Base-by-base conservation (phyloP, 2,113 vertebrate species). In the Promerops cafer region DNA sequence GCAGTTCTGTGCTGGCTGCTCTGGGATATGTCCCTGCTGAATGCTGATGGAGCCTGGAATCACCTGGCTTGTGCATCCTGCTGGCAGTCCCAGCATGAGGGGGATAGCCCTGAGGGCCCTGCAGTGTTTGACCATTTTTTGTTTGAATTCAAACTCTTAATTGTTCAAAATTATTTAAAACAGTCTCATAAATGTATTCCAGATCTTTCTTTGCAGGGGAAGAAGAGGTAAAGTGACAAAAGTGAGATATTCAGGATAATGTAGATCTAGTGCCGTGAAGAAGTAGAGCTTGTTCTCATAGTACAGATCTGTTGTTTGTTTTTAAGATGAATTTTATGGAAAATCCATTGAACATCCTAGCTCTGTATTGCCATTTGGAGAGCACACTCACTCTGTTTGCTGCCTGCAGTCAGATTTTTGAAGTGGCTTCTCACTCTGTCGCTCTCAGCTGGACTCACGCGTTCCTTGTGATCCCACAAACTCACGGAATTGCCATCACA, bases 391-490 rank as follows among this genome's bases (percentile, higher is more conserved):
- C 45, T 70, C 0, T 35, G 4, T 91, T 76, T 94, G 45, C 84
- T 90, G 56, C 53, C 71, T 47, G 33, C 78, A 59, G 59, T 81
- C 52, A 6, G 19, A 33, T 79, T 83, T 72, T 57, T 12, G 35
- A 70, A 83, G 82, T 37, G 66, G 53, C 45, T 90, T 91, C 61
- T 27, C 53, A 22, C 63, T 69, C 70, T 31, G 16, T 40, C 10
- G 1, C 44, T 97, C 80, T 42, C 64, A 78, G 83, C 47, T 64
- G 97, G 87, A 44, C 70, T 39, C 69, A 31, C 6, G 2, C 30
- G 30, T 68, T 90, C 76, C 81, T 50, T 78, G 54, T 60, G 83
- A 95, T 89, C 77, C 90, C 80, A 86, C 47, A 70, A 91, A 71
- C 71, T 83, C 78, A 57, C 52, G 40, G 87, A 86, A 87, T 50